A percentile compares a stretch with the other conserved stretches of the same genome.
These are phyloP conservation scores for Muscidifurax raptorellus DNA, from an alignment of 1,140 invertebrate species.

Conservation along the genomic window DNA sequence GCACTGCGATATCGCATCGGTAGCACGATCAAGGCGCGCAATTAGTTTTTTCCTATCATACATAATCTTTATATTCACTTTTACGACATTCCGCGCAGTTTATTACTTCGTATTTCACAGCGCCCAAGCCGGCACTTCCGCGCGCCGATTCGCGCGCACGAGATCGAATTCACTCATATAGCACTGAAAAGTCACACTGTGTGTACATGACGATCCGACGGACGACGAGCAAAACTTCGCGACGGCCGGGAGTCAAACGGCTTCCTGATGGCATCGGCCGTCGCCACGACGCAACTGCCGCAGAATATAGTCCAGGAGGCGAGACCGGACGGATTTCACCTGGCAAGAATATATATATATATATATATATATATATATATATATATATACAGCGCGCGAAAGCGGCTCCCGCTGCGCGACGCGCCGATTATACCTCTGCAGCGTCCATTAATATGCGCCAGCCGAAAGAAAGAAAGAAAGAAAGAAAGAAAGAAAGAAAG, in stretches of 20 bases:
- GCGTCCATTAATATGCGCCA: conserved; percentile 73
- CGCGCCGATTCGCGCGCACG: too few relatives aligned
- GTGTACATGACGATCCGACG: not conserved
- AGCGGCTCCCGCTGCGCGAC: conserved; percentile 71
- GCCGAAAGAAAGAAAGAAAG: conserved; percentile 21
- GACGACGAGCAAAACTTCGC: too few relatives aligned
- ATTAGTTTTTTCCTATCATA: conserved; percentile 1
- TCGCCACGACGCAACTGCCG: conserved; percentile 56
- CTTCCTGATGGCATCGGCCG: conserved; percentile 56
- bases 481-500: conserved; percentile 12
- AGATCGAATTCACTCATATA: not conserved
- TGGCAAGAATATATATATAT: too few relatives aligned
- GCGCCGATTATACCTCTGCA: conserved; percentile 71
- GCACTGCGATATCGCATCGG: not conserved
- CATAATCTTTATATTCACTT: not conserved
- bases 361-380: too few relatives aligned
- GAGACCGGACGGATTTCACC: conserved; percentile 48
- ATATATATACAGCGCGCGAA: too few relatives aligned
- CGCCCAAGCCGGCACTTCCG: too few relatives aligned
- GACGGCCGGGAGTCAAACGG: too few relatives aligned
- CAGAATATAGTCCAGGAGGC: conserved; percentile 20
- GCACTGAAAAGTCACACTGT: too few relatives aligned
- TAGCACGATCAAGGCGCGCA: not conserved
- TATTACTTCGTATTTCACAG: not conserved
- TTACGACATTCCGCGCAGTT: not conserved